These are phyloP conservation scores for Autographa pulchrina DNA, from an alignment of 2,888 invertebrate species.

Conservation along the genomic window DNA sequence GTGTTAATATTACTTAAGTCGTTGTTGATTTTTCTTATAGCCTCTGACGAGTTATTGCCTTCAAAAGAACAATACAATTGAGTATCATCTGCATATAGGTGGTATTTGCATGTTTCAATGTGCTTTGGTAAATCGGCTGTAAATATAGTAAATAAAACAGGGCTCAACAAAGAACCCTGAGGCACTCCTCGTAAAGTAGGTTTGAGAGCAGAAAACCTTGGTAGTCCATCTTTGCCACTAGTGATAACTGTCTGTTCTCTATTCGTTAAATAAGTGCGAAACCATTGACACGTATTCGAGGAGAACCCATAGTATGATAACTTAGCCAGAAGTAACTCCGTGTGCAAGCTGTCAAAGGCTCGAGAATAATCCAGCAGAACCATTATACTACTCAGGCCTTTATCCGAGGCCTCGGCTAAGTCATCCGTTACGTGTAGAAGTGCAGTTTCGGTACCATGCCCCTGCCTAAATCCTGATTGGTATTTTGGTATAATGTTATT, in stretches of 20 bases:
- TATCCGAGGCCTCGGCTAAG: neutral
- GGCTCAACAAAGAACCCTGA: neutral
- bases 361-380: neutral
- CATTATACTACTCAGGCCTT: neutral
- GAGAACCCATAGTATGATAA: neutral
- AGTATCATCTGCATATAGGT: neutral
- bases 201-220: neutral
- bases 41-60: neutral
- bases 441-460: neutral
- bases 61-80: neutral
- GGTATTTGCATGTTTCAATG: conserved; percentile 4
- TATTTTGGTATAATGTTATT: neutral
- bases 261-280: neutral
- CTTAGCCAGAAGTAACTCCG: neutral
- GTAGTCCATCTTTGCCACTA: neutral
- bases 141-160: neutral
- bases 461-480: neutral
- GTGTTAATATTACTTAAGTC: no score
- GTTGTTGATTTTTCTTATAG: neutral
- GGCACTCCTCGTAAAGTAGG: neutral
- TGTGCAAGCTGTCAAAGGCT: neutral
- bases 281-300: neutral
- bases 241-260: neutral
- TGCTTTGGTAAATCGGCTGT: neutral
- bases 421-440: neutral